A percentile compares a stretch with the other conserved stretches of the same genome.
These are phyloP conservation scores for Elmis aenea DNA, from an alignment of 2,888 invertebrate genomes.

Conservation along the genomic window DNA sequence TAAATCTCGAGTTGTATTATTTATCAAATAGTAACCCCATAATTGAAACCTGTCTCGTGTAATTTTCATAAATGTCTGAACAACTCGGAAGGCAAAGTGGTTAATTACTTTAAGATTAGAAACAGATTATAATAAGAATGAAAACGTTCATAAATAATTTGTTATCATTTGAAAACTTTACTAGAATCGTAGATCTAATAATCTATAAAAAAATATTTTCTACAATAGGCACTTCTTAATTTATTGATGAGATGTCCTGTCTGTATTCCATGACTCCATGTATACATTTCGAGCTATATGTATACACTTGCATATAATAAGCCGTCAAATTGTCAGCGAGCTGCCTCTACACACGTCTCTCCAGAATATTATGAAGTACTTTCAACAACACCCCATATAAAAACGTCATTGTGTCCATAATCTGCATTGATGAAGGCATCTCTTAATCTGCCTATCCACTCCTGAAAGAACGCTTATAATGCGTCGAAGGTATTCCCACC, in stretches of 20 bases:
- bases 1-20: conserved; percentile 29
- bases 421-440: conserved; percentile 35
- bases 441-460: conserved; percentile 40
- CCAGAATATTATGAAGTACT: no score
- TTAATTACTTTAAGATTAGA: conserved; percentile 31
- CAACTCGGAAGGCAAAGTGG: conserved; percentile 24
- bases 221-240: no score
- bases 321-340: no score
- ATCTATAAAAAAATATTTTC: no score
- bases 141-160: conserved; percentile 31
- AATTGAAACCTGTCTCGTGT: conserved; percentile 32
- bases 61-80: conserved; percentile 31
- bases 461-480: conserved; percentile 37
- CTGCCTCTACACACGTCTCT: no score
- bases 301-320: no score
- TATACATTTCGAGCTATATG: no score
- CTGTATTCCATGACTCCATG: no score
- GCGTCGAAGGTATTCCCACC: conserved; percentile 37
- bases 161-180: conserved; percentile 16
- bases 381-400: conserved; percentile 28
- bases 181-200: no score
- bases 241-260: no score
- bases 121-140: conserved; percentile 25
- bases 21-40: conserved; percentile 30
- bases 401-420: conserved; percentile 34